phyloP scores from a whole-genome alignment of 1,140 invertebrate species.

The Dendrolimus kikuchii region DNA sequence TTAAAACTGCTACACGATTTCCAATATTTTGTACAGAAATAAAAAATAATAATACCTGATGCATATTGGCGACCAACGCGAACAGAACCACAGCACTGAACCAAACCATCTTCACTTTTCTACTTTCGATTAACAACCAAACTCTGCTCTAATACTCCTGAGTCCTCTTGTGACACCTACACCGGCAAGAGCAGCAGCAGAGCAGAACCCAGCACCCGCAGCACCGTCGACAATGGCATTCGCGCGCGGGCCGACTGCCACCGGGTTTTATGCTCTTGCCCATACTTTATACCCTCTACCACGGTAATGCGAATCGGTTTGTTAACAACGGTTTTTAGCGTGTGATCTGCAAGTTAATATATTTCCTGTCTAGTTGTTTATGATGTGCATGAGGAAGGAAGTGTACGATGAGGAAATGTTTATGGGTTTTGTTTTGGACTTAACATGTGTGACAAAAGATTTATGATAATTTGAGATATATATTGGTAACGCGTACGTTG shows the following conservation, averaged over 20 bases:
- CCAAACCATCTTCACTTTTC: background rate
- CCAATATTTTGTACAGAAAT: too few species aligned
- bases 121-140: too few species aligned
- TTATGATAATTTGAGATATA: too few species aligned
- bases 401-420: background rate
- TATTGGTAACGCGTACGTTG: too few species aligned
- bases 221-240: constrained; percentile 33
- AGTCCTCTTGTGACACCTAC: constrained; percentile 17
- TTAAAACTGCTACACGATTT: too few species aligned
- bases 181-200: constrained; percentile 36
- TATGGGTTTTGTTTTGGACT: background rate
- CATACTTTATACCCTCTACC: constrained; percentile 22
- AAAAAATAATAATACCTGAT: constrained; percentile 2
- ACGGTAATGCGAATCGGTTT: constrained; percentile 5
- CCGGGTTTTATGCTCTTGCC: constrained; percentile 27
- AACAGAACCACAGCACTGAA: constrained; percentile 10
- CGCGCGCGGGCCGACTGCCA: constrained; percentile 21
- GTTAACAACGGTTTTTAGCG: background rate
- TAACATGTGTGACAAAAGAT: too few species aligned
- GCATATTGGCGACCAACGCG: constrained; percentile 1
- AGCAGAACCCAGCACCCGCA: constrained; percentile 24
- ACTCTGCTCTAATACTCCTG: constrained; percentile 5
- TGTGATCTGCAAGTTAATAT: too few species aligned
- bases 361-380: too few species aligned
- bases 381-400: too few species aligned